Evolutionary conservation across 2,888 invertebrate species (phyloP).

Genomic region (Gymnoscelis rufifasciata): DNA sequence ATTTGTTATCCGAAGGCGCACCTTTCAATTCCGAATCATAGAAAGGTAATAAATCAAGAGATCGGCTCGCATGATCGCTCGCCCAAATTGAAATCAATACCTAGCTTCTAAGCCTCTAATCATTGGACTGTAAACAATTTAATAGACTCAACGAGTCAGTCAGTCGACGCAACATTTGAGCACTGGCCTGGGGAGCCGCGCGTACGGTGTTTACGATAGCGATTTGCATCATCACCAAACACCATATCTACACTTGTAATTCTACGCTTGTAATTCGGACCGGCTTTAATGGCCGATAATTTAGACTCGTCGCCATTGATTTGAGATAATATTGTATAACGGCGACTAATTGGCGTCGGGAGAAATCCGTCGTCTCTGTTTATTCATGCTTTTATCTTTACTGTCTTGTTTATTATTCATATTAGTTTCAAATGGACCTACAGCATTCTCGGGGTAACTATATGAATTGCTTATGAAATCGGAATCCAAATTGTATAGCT

Average conservation of each 20-base stretch:
- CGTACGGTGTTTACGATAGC: slow-evolving; percentile 12
- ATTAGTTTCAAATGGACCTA: not conserved
- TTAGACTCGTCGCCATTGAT: slow-evolving; percentile 11
- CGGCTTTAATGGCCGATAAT: slow-evolving; percentile 15
- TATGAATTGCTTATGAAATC: no score
- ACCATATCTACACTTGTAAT: slow-evolving; percentile 12
- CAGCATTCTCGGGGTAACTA: not conserved
- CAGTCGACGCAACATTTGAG: slow-evolving; percentile 13
- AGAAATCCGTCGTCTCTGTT: slow-evolving; percentile 3
- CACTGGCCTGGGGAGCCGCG: slow-evolving; percentile 8
- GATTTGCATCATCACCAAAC: slow-evolving; percentile 24
- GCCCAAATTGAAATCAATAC: slow-evolving; percentile 42
- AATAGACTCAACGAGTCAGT: slow-evolving; percentile 30
- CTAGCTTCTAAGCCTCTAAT: slow-evolving; percentile 35
- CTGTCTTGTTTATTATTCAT: slow-evolving; percentile 1
- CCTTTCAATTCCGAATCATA: slow-evolving; percentile 25
- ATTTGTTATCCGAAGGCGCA: slow-evolving; percentile 19
- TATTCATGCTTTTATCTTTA: slow-evolving; percentile 3
- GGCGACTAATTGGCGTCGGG: slow-evolving; percentile 7
- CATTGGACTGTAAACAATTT: slow-evolving; percentile 46
- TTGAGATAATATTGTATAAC: slow-evolving; percentile 12
- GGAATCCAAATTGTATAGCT: no score
- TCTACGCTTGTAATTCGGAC: slow-evolving; percentile 14
- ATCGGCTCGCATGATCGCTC: slow-evolving; percentile 21
- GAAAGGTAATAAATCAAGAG: slow-evolving; percentile 26